A percentile compares a stretch with the other conserved stretches of the same genome.
Conservation (phyloP, 2,888 invertebrate genomes). For the Agrenia bidenticulata region DNA sequence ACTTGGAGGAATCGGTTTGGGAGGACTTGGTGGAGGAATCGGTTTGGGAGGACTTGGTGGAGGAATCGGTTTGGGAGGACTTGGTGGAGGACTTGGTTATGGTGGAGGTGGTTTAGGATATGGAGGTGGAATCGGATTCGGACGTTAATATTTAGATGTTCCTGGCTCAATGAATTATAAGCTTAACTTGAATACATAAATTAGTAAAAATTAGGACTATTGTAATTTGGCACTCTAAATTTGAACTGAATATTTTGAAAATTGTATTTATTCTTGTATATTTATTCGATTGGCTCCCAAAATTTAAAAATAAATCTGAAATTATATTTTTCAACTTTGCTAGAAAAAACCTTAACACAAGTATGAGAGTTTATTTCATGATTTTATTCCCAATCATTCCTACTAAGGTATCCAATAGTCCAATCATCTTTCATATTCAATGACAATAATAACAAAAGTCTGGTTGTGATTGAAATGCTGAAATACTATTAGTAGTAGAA, state of each 20-base stretch:
- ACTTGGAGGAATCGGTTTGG: background rate
- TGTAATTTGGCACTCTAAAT: background rate
- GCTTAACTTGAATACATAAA: background rate
- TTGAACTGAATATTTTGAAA: background rate
- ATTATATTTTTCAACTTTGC: too few relatives aligned
- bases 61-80: slow-evolving; percentile 2
- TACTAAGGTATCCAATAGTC: too few relatives aligned
- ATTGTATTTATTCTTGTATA: too few relatives aligned
- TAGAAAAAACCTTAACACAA: too few relatives aligned
- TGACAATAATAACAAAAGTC: too few relatives aligned
- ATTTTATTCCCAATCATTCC: too few relatives aligned
- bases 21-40: background rate
- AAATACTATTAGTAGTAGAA: too few relatives aligned
- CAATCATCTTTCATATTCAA: too few relatives aligned
- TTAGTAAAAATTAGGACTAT: background rate
- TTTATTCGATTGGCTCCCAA: too few relatives aligned
- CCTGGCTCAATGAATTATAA: slow-evolving; percentile 9
- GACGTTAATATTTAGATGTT: background rate
- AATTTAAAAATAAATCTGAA: too few relatives aligned
- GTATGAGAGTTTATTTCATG: too few relatives aligned
- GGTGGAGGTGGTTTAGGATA: background rate
- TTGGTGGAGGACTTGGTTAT: slow-evolving; percentile 1
- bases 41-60: background rate
- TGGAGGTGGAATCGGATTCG: slow-evolving; percentile 1
- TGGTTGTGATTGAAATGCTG: too few relatives aligned